Evolutionary conservation across 2,797 vertebrate genomes (phyloP).

Genomic region (Propithecus deckenii): DNA sequence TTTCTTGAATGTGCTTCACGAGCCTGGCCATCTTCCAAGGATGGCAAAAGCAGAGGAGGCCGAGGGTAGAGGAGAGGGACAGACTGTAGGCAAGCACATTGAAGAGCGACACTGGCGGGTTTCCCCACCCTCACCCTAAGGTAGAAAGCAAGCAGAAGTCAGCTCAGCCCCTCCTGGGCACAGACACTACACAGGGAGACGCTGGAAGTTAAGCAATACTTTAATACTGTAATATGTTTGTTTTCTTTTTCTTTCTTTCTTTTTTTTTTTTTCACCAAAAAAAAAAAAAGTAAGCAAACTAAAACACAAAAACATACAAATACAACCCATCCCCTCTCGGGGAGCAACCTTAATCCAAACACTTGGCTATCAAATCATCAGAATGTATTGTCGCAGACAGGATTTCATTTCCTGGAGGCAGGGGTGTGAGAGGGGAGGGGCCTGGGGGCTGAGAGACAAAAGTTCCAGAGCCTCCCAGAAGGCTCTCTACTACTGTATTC

Average conservation of each 20-base stretch:
- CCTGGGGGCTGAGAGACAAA: conserved; percentile 65
- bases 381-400: conserved; percentile 81
- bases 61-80: conserved; percentile 65
- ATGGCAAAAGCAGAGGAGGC: conserved; percentile 40
- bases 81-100: conserved; percentile 77
- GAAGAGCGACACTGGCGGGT: conserved; percentile 82
- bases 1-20: conserved; percentile 68
- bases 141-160: conserved; percentile 78
- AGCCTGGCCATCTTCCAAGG: conserved; percentile 68
- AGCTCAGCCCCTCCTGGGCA: conserved; percentile 72
- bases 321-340: conserved; percentile 64
- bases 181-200: conserved; percentile 82
- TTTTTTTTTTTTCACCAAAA: conserved; percentile 68
- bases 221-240: conserved; percentile 86
- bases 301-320: conserved; percentile 52
- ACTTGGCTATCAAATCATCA: conserved; percentile 78
- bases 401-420: conserved; percentile 70
- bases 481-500: conserved; percentile 76
- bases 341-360: conserved; percentile 77
- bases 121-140: conserved; percentile 43
- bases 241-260: conserved; percentile 48
- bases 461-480: conserved; percentile 71
- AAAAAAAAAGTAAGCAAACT: conserved; percentile 66
- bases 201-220: conserved; percentile 89
- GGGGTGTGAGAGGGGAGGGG: not conserved